Evolutionary conservation across 2,888 invertebrate species (phyloP), one percentile per base, ranked within the genome.

Genomic region (Julus scanicus): DNA sequence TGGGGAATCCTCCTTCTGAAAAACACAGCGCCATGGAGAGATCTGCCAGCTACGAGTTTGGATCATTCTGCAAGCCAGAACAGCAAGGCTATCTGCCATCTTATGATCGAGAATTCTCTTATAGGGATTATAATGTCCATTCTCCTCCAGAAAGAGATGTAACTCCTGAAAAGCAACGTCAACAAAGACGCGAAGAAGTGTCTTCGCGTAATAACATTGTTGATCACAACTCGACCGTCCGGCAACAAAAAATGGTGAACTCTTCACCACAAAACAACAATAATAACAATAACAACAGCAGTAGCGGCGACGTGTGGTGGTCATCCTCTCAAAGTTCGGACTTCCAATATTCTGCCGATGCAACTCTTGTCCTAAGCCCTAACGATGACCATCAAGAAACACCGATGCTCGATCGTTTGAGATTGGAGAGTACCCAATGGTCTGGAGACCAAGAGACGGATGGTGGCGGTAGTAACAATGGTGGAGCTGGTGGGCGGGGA

Each of bases 361-460:
- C 84, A 0, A 84, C 84, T 44, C 40, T 40, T 15, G 84, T 40
- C 40, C 84, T 40, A 15, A 39, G 44, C 44, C 40, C 84, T 4
- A 49, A n/a, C 20, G 49, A 80, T n/a, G 40, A 71, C 37, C 71
- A 87, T 37, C 87, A 87, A 20, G 88, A 88, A 29, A 96, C 96
- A 6, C 96, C 96, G 57, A 95, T 96, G 92, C 92, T 96, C 90
- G 96, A 96, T 92, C 94, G 95, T 93, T 91, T 95, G 88, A 92
- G 95, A 88, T 93, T 94, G 90, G 94, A 94, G 91, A 37, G 89
- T 4, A 85, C 71, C 53, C 89, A 89, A 92, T 44, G 85, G 39
- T 44, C 80, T 29, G 94, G 93, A 93, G 93, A 84, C 93, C 93
- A 29, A 90, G 91, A 57, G 86, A n/a, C 17, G 20, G 88, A 89